Base-by-base conservation (phyloP, 2,888 invertebrate genomes). In the Dinocampus coccinellae region DNA sequence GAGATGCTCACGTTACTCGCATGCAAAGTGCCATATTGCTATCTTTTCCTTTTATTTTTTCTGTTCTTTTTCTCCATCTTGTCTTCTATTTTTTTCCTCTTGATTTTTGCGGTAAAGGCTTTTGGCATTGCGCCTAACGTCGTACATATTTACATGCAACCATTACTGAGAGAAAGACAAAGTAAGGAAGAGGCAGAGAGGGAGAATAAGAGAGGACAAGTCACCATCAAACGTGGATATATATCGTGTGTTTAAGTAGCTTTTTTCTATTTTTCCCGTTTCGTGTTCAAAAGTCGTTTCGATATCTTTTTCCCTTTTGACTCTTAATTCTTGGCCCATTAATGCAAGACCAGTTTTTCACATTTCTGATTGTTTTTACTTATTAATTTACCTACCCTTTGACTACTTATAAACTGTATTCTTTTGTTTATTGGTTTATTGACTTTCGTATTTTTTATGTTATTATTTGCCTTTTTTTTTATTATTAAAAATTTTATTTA, bases 331-430 rank as follows among this genome's bases (percentile, higher is more conserved):
- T 6, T 26, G 55, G 42, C 20, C 26, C 29, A 39, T 42, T 26
- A 42, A 66, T 57, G 42, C 11, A 39, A 24, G 69, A 75, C 77
- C 75, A 69, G 72, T 75, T 70, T 39, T n/a, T 67, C 63, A n/a
- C 62, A 55, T 63, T 39, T 58, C 42, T 42, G 47, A 36, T 24
- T 22, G 16, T 52, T 39, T 58, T 29, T 36, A 69, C 70, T 29
- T 29, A 33, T 20, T 67, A 26, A n/a, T 13, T 7, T 47, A 20
- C 13, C 57, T 39, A n/a, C 39, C 36, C 53, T 61, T 57, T n/a
- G 22, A 22, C 13, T 53, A 36, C 33, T 29, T 55, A 60, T 36
- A 29, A n/a, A 22, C 13, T 60, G 34, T 52, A 13, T 20, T 13
- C 29, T 4, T 29, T 29, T 29, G 29, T 3, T 3, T n/a, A n/a